These are phyloP conservation scores for Diaprepes abbreviatus DNA, from an alignment of 2,888 invertebrate species.

Conservation along the genomic window DNA sequence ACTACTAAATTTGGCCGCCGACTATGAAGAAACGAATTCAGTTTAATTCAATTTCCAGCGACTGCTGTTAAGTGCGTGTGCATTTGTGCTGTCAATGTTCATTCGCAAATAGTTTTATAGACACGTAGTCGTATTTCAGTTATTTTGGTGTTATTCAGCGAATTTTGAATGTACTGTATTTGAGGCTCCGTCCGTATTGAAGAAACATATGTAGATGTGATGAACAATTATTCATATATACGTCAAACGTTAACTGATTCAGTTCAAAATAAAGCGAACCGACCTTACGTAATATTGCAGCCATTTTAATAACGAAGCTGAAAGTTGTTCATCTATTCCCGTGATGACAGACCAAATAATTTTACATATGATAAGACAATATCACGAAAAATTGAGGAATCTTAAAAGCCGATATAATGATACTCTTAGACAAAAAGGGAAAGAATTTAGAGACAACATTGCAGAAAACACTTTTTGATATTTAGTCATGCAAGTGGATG, in stretches of 20 bases:
- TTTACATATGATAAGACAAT: too few relatives aligned
- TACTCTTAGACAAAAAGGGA: too few relatives aligned
- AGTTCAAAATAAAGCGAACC: too few relatives aligned
- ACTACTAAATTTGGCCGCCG: constrained; percentile 1
- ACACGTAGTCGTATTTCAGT: neutral
- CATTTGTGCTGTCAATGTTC: neutral
- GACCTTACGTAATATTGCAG: too few relatives aligned
- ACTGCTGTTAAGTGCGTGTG: neutral
- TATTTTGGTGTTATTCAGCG: neutral
- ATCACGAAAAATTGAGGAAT: too few relatives aligned
- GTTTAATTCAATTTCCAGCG: neutral
- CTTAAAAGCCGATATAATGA: too few relatives aligned
- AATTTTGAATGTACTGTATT: neutral
- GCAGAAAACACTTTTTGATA: too few relatives aligned
- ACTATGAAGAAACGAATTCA: neutral
- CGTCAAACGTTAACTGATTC: neutral
- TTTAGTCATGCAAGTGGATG: too few relatives aligned
- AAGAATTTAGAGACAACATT: too few relatives aligned
- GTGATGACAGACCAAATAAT: too few relatives aligned
- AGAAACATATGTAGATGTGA: neutral
- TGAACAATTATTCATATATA: too few relatives aligned
- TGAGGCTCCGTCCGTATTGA: neutral
- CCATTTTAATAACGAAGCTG: too few relatives aligned
- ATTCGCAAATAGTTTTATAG: neutral
- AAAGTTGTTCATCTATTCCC: neutral